Evolutionary conservation across 2,113 vertebrate genomes (phyloP).

Genomic region (Phalacrocorax brasilianus): DNA sequence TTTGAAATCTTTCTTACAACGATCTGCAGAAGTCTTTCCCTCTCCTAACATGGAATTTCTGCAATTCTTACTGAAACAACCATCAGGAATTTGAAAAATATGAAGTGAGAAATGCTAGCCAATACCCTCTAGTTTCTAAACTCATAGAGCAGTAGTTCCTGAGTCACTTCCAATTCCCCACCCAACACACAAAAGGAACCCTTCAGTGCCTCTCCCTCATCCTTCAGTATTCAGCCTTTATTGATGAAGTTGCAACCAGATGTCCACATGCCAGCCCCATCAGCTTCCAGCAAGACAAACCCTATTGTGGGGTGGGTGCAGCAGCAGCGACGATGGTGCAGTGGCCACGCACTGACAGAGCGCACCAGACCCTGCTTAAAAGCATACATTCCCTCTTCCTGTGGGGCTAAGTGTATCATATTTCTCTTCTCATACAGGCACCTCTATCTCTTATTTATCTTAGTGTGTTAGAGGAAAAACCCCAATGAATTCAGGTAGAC

Average conservation of each 20-base stretch:
- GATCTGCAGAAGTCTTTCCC: not conserved
- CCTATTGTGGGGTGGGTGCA: not conserved
- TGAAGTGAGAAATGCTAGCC: not conserved
- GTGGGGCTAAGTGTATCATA: accelerated
- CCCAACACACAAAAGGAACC: not conserved
- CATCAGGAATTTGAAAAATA: not conserved
- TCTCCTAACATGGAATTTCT: not conserved
- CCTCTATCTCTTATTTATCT: not conserved
- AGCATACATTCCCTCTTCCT: not conserved
- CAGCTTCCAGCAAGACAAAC: not conserved
- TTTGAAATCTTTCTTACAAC: not conserved
- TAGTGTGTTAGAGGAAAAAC: not conserved
- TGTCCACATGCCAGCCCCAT: not conserved
- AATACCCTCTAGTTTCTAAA: not conserved
- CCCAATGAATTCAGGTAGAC: not conserved
- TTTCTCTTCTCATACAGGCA: not conserved
- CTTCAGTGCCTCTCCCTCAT: not conserved
- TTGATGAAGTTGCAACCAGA: not conserved
- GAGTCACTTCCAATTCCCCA: not conserved
- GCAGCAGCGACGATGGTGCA: not conserved
- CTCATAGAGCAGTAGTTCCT: not conserved
- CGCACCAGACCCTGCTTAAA: not conserved
- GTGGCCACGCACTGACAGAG: no score
- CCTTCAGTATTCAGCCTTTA: not conserved
- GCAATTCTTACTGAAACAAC: not conserved